Percentiles rank a stretch among this genome's conserved stretches.
Conservation (phyloP, 1,140 invertebrate genomes). For the Coenobita brevimanus region DNA sequence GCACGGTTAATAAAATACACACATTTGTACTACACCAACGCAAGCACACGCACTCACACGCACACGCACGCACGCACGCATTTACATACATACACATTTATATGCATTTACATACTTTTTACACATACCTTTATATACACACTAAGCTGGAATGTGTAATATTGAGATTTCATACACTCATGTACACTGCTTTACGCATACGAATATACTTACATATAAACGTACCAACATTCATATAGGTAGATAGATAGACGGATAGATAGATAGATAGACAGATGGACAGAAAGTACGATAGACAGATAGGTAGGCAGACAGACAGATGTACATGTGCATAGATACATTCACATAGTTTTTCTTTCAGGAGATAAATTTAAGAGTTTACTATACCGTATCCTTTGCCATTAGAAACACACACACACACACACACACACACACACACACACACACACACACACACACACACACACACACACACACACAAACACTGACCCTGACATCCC, state of each 20-base stretch:
- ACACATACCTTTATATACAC: background rate
- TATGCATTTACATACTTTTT: background rate
- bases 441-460: background rate
- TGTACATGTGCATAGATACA: too few species aligned
- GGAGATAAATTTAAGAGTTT: too few species aligned
- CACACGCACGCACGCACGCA: background rate
- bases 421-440: background rate
- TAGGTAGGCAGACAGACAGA: too few species aligned
- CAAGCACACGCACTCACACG: background rate
- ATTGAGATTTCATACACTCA: background rate
- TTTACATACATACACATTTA: background rate
- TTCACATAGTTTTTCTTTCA: too few species aligned
- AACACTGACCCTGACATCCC: background rate
- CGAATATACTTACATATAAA: background rate
- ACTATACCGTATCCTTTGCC: too few species aligned
- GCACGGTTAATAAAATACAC: too few species aligned
- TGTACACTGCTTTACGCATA: background rate
- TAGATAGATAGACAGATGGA: too few species aligned
- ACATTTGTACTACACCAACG: background rate
- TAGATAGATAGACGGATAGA: background rate
- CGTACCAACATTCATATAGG: constrained; percentile 4
- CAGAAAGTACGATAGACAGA: too few species aligned
- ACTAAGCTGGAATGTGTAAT: background rate
- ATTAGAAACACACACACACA: too few species aligned
- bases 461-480: constrained; percentile 2